Evolutionary conservation across 1,140 invertebrate species (phyloP), one percentile per base, ranked within the genome.

Genomic region (Drosophila sproati): DNA sequence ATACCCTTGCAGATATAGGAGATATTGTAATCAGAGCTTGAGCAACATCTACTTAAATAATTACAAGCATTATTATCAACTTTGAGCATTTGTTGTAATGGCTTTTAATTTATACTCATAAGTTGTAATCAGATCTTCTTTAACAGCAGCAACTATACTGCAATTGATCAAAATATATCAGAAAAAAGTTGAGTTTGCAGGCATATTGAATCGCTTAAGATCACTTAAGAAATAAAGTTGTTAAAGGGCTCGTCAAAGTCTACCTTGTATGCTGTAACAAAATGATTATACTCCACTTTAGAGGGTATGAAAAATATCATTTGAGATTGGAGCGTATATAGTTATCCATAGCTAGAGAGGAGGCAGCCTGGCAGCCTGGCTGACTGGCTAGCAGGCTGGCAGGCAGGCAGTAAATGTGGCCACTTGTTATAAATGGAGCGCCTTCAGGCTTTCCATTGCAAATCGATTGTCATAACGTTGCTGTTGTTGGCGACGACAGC

Each of bases 391-490:
- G 41, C 61, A 64, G 10, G 37, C 39, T 47, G 41, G 28, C 8
- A 3, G 10, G 3, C 8, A 41, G 39, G 41, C 61, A 64, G 10
- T 56, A 48, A 68, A 73, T 66, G 54, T 52, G 74, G 80, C 80
- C 79, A 82, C 80, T 91, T 83, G 82, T 91, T 91, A 82, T 88
- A 87, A 90, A 81, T 91, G 82, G 88, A 88, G 78, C 82, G 88
- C 82, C 83, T 73, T 48, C 57, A 76, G 82, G 86, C 81, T 75
- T 82, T 43, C 39, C 87, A 83, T 81, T 83, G 87, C 80, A 91
- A 91, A 91, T 91, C 88, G 88, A 91, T 91, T 91, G 88, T 91
- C 87, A 91, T 91, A 91, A 91, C 39, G 39, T 43, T 62, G 80
- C 72, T 66, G 39, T 43, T 62, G 80, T 73, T 66, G 63, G 61